Percentiles rank a stretch among this genome's conserved stretches.
Evolutionary conservation across 2,797 vertebrate species (phyloP).

Genomic region (Clarias pachynema): DNA sequence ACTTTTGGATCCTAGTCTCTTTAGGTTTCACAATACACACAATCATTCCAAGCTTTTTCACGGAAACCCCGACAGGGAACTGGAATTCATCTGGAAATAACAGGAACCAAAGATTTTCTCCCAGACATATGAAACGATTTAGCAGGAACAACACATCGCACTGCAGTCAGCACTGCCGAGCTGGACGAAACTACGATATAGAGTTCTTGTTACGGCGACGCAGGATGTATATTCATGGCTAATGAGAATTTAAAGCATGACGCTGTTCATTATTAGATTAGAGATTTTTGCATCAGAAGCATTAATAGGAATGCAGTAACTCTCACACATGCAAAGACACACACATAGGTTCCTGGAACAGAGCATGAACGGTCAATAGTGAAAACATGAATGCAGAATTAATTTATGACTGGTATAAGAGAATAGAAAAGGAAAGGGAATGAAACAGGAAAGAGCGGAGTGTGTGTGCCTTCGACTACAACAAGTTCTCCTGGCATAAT

Average conservation of each 20-base stretch:
- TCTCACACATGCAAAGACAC: neutral
- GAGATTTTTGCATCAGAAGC: neutral
- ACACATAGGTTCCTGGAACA: neutral
- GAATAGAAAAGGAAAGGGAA: neutral
- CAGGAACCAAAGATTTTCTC: constrained; percentile 18
- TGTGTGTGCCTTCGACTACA: neutral
- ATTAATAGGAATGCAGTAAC: neutral
- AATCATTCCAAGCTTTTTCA: neutral
- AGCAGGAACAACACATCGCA: neutral
- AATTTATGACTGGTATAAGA: constrained; percentile 4
- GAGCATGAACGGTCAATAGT: neutral
- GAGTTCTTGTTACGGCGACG: neutral
- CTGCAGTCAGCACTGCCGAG: constrained; percentile 1
- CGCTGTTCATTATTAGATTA: neutral
- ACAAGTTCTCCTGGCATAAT: constrained; percentile 34
- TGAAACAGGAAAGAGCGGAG: neutral
- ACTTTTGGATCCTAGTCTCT: constrained; percentile 7
- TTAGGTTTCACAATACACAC: constrained; percentile 9
- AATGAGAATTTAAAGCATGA: neutral
- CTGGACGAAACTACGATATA: neutral
- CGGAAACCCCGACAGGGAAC: constrained; percentile 13
- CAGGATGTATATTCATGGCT: neutral
- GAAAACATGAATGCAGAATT: neutral
- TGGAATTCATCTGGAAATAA: constrained; percentile 17
- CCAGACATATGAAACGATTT: constrained; percentile 16